phyloP scores from a whole-genome alignment of 2,888 invertebrate genomes.

The Tiliacea citrago region DNA sequence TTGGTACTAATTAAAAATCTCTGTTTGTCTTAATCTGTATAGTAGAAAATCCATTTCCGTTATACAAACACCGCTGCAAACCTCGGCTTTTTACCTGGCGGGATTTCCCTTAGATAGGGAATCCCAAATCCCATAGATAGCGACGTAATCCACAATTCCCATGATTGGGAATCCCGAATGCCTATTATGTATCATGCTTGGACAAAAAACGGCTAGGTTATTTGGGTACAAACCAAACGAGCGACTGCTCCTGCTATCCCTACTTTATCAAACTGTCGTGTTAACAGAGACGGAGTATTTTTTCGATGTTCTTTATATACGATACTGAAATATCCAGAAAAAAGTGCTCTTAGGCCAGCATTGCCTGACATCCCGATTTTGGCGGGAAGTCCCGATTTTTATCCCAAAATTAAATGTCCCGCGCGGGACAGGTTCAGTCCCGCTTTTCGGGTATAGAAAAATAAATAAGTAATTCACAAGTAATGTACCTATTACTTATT shows the following conservation, averaged over 20 bases:
- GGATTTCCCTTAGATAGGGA: conserved; percentile 18
- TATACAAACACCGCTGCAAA: background rate
- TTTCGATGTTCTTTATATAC: background rate
- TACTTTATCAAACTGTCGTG: background rate
- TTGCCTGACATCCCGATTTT: too few relatives aligned
- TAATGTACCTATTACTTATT: too few relatives aligned
- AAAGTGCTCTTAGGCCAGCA: background rate
- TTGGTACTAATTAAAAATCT: background rate
- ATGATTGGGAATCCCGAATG: too few relatives aligned
- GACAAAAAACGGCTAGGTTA: background rate
- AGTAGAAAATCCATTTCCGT: background rate
- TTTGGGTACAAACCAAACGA: background rate
- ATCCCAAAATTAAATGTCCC: too few relatives aligned
- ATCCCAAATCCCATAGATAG: too few relatives aligned
- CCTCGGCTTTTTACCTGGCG: background rate
- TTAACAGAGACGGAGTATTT: background rate
- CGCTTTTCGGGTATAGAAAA: too few relatives aligned
- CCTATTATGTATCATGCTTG: background rate
- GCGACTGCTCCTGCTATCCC: background rate
- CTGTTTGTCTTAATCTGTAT: background rate
- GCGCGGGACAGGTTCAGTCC: too few relatives aligned
- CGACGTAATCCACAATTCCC: too few relatives aligned
- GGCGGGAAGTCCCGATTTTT: too few relatives aligned
- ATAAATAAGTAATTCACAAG: too few relatives aligned
- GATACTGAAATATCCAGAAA: background rate